Base-by-base conservation (phyloP, 1,140 invertebrate genomes). In the Drosophila dunni region DNA sequence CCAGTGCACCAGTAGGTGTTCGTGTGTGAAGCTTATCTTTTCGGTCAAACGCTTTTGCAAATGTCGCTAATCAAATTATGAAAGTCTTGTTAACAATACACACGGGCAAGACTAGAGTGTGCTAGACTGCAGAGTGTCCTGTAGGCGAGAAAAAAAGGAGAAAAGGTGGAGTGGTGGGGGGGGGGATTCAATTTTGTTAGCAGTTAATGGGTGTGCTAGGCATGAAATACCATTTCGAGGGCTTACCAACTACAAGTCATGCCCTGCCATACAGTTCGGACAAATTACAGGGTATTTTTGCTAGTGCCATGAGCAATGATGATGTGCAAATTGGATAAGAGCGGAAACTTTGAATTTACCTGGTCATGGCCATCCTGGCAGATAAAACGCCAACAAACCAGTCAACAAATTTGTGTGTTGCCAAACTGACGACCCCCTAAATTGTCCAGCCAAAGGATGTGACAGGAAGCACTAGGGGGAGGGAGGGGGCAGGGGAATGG, bases 31-130 rank as follows among this genome's bases (percentile, higher is more conserved):
- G 74, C 76, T 89, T 88, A 88, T 88, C 83, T 88, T 88, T 88
- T 83, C 83, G 54, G 73, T 66, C 74, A 88, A 88, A 88, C 89
- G 83, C 84, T 73, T 89, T 45, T 79, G 79, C 83, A 88, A 89
- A 80, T 83, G 78, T 74, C 85, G 79, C 84, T 89, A 88, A 88
- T 88, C 84, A 84, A 88, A 88, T 88, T 88, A 86, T 86, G 69
- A 78, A 72, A 81, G 75, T 79, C 79, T 77, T 82, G 81, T 81
- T 78, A 86, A 85, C 82, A 36, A 45, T 38, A 57, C 46, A 15
- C 56, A 73, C 68, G 20, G 17, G 9, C 0, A 36, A 0, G 24
- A 9, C 3, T 7, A 33, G 20, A 45, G 50, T 34, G n/a, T 51
- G 40, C 10, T 53, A 36, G 40, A 53, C 50, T 15, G 10, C 3